Evolutionary conservation across 2,113 vertebrate genomes (phyloP).

Genomic region (Proterorhinus semilunaris): DNA sequence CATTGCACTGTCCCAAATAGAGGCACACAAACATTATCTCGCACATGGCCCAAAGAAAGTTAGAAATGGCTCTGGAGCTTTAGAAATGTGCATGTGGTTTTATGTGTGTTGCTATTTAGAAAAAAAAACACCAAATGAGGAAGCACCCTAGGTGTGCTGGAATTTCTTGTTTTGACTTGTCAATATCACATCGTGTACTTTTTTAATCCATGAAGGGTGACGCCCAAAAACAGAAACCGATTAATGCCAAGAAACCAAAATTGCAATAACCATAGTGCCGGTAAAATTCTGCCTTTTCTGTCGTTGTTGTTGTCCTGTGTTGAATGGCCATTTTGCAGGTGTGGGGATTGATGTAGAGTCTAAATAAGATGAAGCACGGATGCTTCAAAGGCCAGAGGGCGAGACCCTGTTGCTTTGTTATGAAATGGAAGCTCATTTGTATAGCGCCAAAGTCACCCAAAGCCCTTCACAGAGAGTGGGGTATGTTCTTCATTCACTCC

Average conservation of each 20-base stretch:
- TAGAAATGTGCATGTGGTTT: background rate
- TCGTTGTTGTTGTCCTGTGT: slow-evolving; percentile 32
- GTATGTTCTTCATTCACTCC: background rate
- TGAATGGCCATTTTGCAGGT: slow-evolving; percentile 30
- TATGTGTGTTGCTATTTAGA: background rate
- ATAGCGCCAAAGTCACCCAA: no score
- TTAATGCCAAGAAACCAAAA: background rate
- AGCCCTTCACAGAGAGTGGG: no score
- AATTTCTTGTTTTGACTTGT: slow-evolving; percentile 49
- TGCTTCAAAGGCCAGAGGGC: slow-evolving; percentile 59
- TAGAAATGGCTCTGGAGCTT: no score
- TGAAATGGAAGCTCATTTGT: background rate
- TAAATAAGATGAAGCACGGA: slow-evolving; percentile 53
- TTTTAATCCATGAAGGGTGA: background rate
- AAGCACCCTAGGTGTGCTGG: slow-evolving; percentile 28
- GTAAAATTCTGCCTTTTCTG: background rate
- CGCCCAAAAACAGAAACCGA: background rate
- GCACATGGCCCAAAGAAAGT: no score
- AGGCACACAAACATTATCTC: no score
- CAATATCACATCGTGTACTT: slow-evolving; percentile 8
- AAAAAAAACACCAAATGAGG: background rate
- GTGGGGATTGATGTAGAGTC: slow-evolving; percentile 52
- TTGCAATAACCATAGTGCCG: background rate
- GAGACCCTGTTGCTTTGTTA: slow-evolving; percentile 56
- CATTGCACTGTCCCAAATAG: no score